Conservation (phyloP, 1,140 invertebrate species). For the Phymorhynchus buccinoides region DNA sequence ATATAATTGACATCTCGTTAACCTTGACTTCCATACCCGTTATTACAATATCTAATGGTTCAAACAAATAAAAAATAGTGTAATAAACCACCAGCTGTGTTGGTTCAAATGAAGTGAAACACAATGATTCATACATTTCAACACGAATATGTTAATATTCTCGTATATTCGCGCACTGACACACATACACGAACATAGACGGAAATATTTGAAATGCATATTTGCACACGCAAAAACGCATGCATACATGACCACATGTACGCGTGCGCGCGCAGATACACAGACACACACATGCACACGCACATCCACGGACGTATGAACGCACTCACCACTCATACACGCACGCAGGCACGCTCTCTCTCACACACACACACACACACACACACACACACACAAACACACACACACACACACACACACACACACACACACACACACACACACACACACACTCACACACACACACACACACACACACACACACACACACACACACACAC, state of each 20-base stretch:
- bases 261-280: neutral
- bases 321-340: neutral
- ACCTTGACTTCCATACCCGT: too few relatives aligned
- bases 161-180: neutral
- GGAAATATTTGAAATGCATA: too few relatives aligned
- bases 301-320: neutral
- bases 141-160: neutral
- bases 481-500: neutral
- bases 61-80: too few relatives aligned
- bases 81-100: too few relatives aligned
- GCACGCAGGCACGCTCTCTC: neutral
- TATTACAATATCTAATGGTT: too few relatives aligned
- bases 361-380: conserved; percentile 1
- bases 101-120: too few relatives aligned
- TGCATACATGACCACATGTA: neutral
- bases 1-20: too few relatives aligned
- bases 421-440: neutral
- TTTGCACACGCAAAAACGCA: neutral
- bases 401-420: neutral
- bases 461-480: neutral
- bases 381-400: neutral
- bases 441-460: neutral
- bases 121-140: too few relatives aligned
- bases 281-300: neutral
- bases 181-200: neutral